Conservation (phyloP, 2,113 vertebrate species). For the Scartelaos histophorus region DNA sequence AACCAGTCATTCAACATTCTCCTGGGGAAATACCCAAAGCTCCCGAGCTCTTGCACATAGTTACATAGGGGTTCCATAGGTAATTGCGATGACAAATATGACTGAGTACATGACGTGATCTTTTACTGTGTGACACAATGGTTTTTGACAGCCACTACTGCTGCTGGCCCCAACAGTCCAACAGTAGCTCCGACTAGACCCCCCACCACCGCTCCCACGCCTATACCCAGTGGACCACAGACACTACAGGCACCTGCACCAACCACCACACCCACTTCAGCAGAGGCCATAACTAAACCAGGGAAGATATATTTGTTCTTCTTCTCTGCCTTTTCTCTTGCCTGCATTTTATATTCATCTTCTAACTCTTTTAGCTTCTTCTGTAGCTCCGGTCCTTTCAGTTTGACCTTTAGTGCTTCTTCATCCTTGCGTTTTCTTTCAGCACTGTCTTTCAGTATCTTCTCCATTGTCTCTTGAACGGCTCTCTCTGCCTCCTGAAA, state of each 20-base stretch:
- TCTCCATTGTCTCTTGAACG: neutral
- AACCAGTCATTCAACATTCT: neutral
- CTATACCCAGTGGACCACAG: slow-evolving; percentile 11
- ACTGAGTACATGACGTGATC: neutral
- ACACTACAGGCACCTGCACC: neutral
- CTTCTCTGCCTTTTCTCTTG: slow-evolving; percentile 28
- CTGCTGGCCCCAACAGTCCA: slow-evolving; percentile 5
- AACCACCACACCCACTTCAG: neutral
- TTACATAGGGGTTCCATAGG: too few relatives aligned
- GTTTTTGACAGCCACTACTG: slow-evolving; percentile 5
- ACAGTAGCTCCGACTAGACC: neutral
- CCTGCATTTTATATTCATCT: neutral
- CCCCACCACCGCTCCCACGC: slow-evolving; percentile 7
- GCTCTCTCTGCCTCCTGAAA: slow-evolving; percentile 26
- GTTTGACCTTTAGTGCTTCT: neutral
- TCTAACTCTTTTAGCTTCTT: neutral
- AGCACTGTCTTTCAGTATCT: neutral
- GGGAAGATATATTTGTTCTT: slow-evolving; percentile 16
- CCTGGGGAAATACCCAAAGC: neutral
- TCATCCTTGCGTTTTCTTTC: neutral
- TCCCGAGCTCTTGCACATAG: too few relatives aligned
- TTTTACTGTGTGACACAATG: slow-evolving; percentile 5
- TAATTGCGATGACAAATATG: too few relatives aligned
- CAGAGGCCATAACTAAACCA: rapidly evolving
- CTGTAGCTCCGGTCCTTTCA: slow-evolving; percentile 2